Conservation (phyloP, 2,797 vertebrate genomes). For the Hemibagrus guttatus region DNA sequence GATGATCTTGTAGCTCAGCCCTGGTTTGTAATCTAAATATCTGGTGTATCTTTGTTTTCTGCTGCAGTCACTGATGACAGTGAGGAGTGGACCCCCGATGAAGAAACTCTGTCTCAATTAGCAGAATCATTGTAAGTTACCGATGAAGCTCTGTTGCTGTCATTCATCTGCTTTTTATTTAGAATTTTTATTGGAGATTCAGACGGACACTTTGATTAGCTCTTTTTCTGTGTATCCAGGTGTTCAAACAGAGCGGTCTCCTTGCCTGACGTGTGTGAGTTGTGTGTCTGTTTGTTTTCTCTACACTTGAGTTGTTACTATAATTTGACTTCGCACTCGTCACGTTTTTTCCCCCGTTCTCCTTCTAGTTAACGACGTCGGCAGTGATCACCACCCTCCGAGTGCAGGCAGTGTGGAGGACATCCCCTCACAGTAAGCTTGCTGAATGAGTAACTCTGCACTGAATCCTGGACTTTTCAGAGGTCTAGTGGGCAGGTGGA, state of each 20-base stretch:
- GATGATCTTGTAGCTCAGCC: background rate
- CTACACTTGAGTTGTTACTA: background rate
- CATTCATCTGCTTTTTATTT: background rate
- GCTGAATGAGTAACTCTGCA: background rate
- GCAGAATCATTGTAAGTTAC: slow-evolving; percentile 67
- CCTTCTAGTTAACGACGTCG: slow-evolving; percentile 60
- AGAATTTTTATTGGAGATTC: background rate
- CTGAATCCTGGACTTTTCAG: background rate
- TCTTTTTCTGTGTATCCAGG: slow-evolving; percentile 43
- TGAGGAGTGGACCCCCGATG: slow-evolving; percentile 78
- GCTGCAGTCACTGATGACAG: slow-evolving; percentile 79
- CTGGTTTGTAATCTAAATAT: background rate
- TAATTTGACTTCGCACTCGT: background rate
- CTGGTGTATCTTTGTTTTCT: background rate
- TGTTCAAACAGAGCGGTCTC: slow-evolving; percentile 60
- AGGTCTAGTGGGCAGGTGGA: background rate
- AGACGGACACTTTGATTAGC: background rate
- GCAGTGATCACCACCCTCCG: slow-evolving; percentile 56
- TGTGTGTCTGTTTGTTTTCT: slow-evolving; percentile 1
- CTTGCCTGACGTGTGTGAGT: slow-evolving; percentile 71
- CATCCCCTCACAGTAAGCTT: slow-evolving; percentile 70
- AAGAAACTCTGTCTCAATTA: slow-evolving; percentile 68
- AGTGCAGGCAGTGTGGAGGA: slow-evolving; percentile 66
- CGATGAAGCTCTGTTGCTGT: background rate
- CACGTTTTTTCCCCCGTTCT: background rate